Evolutionary conservation across 1,140 invertebrate genomes (phyloP), one percentile per base, ranked within the genome.

Genomic region (Ephestia elutella): DNA sequence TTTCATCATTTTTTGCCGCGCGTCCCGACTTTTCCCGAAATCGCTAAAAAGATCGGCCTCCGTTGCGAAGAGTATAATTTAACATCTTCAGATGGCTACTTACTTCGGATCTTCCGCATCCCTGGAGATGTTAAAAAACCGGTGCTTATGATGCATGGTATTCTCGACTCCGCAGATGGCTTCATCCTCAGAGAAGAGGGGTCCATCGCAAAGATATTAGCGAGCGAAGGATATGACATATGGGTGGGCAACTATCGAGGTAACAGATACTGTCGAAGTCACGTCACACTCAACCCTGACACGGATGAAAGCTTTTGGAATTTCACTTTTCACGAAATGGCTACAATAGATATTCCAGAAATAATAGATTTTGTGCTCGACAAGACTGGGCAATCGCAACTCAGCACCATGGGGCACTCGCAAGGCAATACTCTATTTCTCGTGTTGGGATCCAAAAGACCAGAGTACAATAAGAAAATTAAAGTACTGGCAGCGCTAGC

Each of bases 241-340:
- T 94, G 93, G 93, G 63, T 94, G 65, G 91, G 91, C 0, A 94
- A 94, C 80, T 85, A 89, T 28, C 79, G 93, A 19, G 93, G 93
- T 2, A 93, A 92, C 75, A 88, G 86, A 2, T 93, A 92, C 68
- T 93, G 92, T 1, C 79, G 84, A 38, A 86, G 87, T 28, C 92
- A 93, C 72, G 74, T 73, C 90, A 0, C 70, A 60, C 2, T 65
- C 82, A 18, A 71, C 84, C 73, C 80, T 9, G 32, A 55, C 9
- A 55, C 85, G 15, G 50, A 58, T 66, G 83, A 20, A n/a, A 7
- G 65, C 19, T 92, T 89, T 63, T 92, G 91, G 91, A 68, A 86
- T 54, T 92, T 87, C 68, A 87, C 83, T 65, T 91, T 82, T 69
- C 86, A 92, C 68, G 88, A 92, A 68, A 90, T 91, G 83, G 90